phyloP scores from a whole-genome alignment of 2,888 invertebrate genomes.

The Trissolcus japonicus region DNA sequence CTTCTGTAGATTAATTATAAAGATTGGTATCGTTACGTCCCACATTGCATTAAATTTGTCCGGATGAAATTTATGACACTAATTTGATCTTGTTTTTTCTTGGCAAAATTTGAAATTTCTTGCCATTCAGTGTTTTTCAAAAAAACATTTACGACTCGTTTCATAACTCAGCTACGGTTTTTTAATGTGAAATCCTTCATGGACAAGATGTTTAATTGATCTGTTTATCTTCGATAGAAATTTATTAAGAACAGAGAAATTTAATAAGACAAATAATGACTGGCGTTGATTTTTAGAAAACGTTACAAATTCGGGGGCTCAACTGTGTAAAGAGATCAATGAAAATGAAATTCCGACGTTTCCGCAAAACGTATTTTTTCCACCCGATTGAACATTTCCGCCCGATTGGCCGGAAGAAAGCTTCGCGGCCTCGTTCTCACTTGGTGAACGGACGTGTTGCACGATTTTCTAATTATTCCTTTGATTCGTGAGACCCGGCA shows the following conservation, averaged over 20 bases:
- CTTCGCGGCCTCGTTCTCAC: slow-evolving; percentile 49
- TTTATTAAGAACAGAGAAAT: slow-evolving; percentile 9
- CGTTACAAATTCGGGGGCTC: neutral
- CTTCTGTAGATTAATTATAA: slow-evolving; percentile 2
- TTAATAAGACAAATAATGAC: slow-evolving; percentile 7
- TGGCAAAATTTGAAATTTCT: neutral
- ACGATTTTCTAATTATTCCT: slow-evolving; percentile 54
- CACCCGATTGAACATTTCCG: slow-evolving; percentile 47
- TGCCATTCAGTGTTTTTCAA: neutral
- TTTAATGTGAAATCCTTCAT: neutral
- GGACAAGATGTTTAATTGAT: no score
- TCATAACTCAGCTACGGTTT: no score
- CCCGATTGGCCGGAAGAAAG: slow-evolving; percentile 52
- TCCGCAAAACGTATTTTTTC: slow-evolving; percentile 41
- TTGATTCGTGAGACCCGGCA: slow-evolving; percentile 45
- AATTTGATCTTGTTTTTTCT: neutral
- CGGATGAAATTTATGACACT: no score
- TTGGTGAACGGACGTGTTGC: slow-evolving; percentile 39
- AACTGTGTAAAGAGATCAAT: slow-evolving; percentile 13
- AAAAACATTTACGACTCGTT: no score
- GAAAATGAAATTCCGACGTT: slow-evolving; percentile 44
- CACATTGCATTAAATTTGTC: neutral
- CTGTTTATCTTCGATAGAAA: no score
- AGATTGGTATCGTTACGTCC: slow-evolving; percentile 23
- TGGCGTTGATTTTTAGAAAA: slow-evolving; percentile 6